phyloP scores from a whole-genome alignment of 2,888 invertebrate species.

The Thymelicus lineola region DNA sequence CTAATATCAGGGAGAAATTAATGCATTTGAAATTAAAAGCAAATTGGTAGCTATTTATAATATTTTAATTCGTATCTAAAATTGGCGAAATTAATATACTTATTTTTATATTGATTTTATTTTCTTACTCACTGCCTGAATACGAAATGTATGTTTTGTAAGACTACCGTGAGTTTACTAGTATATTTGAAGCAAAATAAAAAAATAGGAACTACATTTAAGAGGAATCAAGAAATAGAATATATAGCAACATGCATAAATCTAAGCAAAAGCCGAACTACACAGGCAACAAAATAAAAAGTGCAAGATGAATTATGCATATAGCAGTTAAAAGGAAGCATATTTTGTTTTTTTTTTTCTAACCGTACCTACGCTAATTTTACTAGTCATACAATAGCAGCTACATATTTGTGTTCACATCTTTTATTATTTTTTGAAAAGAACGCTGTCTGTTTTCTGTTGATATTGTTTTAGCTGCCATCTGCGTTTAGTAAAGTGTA shows the following conservation, averaged over 20 bases:
- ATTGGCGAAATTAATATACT: neutral
- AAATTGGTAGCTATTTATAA: neutral
- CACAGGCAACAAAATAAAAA: neutral
- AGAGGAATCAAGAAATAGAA: neutral
- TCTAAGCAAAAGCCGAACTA: neutral
- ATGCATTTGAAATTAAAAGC: neutral
- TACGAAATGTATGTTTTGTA: slow-evolving; percentile 22
- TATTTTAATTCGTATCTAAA: neutral
- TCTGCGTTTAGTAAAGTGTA: too few species aligned
- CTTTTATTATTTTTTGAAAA: too few species aligned
- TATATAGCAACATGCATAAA: slow-evolving; percentile 1
- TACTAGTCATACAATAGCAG: too few species aligned
- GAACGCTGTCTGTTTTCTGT: too few species aligned
- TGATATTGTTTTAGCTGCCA: too few species aligned
- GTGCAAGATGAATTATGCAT: neutral
- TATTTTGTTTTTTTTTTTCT: neutral
- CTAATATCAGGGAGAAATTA: slow-evolving; percentile 7
- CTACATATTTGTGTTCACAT: too few species aligned
- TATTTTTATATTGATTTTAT: neutral
- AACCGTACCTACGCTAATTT: too few species aligned
- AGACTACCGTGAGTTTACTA: neutral
- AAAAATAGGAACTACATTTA: slow-evolving; percentile 17
- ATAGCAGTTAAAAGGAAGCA: neutral
- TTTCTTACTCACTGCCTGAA: neutral
- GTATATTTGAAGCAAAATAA: slow-evolving; percentile 10